phyloP scores from a whole-genome alignment of 2,888 invertebrate species.

The Callosobruchus maculatus region DNA sequence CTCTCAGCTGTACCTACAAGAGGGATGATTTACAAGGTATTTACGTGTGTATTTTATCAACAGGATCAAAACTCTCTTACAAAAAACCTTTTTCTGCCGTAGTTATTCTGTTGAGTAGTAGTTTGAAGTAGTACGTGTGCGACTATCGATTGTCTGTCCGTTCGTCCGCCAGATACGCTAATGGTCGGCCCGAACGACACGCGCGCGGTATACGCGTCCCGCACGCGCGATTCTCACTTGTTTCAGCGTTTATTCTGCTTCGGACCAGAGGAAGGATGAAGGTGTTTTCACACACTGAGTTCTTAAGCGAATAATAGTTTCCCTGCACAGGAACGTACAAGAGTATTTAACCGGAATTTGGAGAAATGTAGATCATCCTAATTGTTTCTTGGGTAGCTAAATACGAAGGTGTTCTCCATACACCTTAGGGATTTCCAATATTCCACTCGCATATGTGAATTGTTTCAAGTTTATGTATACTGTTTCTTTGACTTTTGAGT shows the following conservation, averaged over 20 bases:
- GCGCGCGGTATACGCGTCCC: background rate
- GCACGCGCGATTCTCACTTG: background rate
- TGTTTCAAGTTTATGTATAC: too few relatives aligned
- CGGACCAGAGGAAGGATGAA: background rate
- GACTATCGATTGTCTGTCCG: background rate
- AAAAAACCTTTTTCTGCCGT: conserved; percentile 31
- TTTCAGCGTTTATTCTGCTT: background rate
- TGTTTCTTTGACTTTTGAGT: too few relatives aligned
- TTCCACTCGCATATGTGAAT: too few relatives aligned
- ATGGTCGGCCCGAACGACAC: background rate
- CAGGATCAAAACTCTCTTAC: conserved; percentile 16
- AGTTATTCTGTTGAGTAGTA: conserved; percentile 19
- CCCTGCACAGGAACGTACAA: too few relatives aligned
- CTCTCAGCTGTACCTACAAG: background rate
- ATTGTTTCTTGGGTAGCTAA: too few relatives aligned
- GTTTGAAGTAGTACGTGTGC: background rate
- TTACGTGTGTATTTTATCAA: conserved; percentile 13
- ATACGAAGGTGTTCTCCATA: too few relatives aligned
- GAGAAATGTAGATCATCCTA: too few relatives aligned
- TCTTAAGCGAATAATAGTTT: background rate
- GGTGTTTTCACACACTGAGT: background rate
- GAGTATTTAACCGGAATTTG: too few relatives aligned
- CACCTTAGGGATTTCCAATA: too few relatives aligned
- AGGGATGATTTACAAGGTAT: conserved; percentile 37
- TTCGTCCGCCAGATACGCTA: background rate